Evolutionary conservation across 2,113 vertebrate species (phyloP).

Genomic region (Calyptommatus sinebrachiatus): DNA sequence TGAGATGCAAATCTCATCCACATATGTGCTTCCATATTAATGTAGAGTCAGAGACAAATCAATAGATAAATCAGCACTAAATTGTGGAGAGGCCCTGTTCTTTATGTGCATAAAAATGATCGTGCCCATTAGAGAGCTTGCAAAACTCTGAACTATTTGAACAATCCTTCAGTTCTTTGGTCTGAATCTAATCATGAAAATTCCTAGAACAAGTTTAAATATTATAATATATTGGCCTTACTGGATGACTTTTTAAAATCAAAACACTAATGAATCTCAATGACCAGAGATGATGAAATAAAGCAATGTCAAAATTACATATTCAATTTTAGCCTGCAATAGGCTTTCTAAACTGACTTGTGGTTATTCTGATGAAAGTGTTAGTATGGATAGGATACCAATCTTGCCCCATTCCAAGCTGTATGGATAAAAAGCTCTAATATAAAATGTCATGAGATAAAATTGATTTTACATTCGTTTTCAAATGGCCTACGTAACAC

Average conservation of each 20-base stretch:
- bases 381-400: neutral
- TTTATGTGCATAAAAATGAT: neutral
- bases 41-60: neutral
- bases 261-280: constrained; percentile 10
- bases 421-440: neutral
- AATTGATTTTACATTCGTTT: constrained; percentile 16
- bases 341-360: neutral
- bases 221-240: neutral
- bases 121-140: neutral
- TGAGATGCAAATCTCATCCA: too few relatives aligned
- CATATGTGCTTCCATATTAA: neutral
- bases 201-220: neutral
- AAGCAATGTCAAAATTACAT: neutral
- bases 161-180: neutral
- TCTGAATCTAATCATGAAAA: neutral
- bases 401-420: constrained; percentile 24
- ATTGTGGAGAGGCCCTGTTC: neutral
- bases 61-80: neutral
- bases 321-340: neutral
- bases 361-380: neutral
- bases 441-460: neutral
- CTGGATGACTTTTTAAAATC: constrained; percentile 1
- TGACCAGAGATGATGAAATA: constrained; percentile 20
- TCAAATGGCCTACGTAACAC: constrained; percentile 8
- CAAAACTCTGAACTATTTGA: neutral